A percentile compares a stretch with the other conserved stretches of the same genome.
phyloP scores from a whole-genome alignment of 2,888 invertebrate genomes.

The Nomada ferruginata region DNA sequence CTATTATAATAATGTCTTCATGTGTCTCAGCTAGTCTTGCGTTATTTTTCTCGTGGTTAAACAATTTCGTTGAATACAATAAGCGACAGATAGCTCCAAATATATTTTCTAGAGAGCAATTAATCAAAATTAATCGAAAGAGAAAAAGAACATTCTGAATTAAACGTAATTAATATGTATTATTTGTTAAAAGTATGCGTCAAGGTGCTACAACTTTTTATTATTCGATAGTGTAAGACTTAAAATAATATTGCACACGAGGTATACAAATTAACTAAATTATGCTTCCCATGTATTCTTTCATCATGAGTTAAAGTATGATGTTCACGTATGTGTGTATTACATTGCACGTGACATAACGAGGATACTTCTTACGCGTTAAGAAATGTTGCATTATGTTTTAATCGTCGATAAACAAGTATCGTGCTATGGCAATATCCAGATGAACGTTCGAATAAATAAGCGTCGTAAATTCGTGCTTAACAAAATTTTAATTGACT shows the following conservation, averaged over 20 bases:
- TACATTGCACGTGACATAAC: slow-evolving; percentile 57
- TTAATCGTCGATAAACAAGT: slow-evolving; percentile 31
- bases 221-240: too few species aligned
- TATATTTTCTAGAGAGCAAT: background rate
- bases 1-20: background rate
- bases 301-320: slow-evolving; percentile 39
- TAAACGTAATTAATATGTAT: background rate
- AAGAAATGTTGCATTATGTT: slow-evolving; percentile 40
- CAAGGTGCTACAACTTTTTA: background rate
- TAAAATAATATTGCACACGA: background rate
- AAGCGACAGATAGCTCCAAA: background rate
- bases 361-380: slow-evolving; percentile 14
- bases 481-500: background rate
- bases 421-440: background rate
- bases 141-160: background rate
- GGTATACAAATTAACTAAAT: slow-evolving; percentile 9
- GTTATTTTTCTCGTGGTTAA: slow-evolving; percentile 1
- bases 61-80: background rate
- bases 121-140: too few species aligned
- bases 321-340: slow-evolving; percentile 50
- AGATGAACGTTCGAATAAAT: background rate
- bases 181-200: background rate
- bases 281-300: slow-evolving; percentile 19
- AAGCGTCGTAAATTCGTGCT: background rate
- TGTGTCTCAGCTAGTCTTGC: background rate